A percentile compares a stretch with the other conserved stretches of the same genome.
Evolutionary conservation across 2,888 invertebrate genomes (phyloP).

Genomic region (Platycnemis pennipes): DNA sequence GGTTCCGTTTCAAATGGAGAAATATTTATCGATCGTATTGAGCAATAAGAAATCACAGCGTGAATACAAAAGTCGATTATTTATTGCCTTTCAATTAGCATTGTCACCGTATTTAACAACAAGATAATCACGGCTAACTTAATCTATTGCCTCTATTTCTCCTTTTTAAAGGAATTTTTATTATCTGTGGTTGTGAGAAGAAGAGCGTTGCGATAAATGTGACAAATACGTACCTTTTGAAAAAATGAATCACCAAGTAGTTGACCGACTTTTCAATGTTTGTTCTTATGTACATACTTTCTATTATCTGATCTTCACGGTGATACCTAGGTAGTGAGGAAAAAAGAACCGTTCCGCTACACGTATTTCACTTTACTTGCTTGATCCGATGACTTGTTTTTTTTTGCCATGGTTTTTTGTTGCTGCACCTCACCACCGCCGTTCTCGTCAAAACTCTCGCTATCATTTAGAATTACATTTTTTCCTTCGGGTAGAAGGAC

Average conservation of each 20-base stretch:
- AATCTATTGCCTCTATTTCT: not conserved
- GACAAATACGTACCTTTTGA: not conserved
- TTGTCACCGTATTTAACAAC: too few species aligned
- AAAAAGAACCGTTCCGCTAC: not conserved
- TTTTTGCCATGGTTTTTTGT: not conserved
- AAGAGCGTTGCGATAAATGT: not conserved
- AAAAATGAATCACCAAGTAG: not conserved
- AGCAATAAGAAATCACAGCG: too few species aligned
- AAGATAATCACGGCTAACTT: too few species aligned
- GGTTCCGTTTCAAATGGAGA: too few species aligned
- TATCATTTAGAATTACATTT: not conserved
- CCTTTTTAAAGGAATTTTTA: not conserved
- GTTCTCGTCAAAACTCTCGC: not conserved
- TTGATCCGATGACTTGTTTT: not conserved
- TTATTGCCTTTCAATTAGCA: too few species aligned
- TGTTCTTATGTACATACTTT: not conserved
- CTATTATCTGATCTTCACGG: conserved; percentile 27
- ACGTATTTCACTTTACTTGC: not conserved
- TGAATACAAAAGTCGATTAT: too few species aligned
- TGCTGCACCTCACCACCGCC: not conserved
- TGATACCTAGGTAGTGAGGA: not conserved
- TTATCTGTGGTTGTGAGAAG: not conserved
- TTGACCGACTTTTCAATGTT: not conserved
- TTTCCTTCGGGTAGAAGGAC: not conserved
- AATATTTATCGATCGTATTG: too few species aligned